A percentile compares a stretch with the other conserved stretches of the same genome.
phyloP scores from a whole-genome alignment of 2,797 vertebrate genomes.

The Bovichtus diacanthus region DNA sequence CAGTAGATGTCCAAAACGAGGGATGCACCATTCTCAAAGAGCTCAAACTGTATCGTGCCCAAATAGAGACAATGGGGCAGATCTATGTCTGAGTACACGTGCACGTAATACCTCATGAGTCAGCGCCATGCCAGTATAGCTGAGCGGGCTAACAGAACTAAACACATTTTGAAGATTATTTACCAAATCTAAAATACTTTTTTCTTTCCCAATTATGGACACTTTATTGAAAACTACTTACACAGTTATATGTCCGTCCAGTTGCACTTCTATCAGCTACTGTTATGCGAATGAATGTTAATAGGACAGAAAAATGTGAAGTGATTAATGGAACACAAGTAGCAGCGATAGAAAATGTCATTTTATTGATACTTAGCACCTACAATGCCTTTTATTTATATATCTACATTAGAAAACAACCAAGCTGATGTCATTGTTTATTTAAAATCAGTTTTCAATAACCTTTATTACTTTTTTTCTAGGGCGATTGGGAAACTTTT shows the following conservation, averaged over 20 bases:
- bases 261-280: not conserved
- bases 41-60: too few species aligned
- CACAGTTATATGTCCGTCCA: not conserved
- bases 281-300: not conserved
- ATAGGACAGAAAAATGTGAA: not conserved
- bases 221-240: not conserved
- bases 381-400: too few species aligned
- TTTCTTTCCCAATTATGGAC: not conserved
- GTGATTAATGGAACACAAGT: not conserved
- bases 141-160: too few species aligned
- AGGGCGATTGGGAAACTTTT: not conserved
- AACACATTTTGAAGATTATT: too few species aligned
- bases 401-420: too few species aligned
- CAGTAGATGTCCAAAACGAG: not conserved
- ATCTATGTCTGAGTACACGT: too few species aligned
- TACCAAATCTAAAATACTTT: not conserved
- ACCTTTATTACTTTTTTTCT: not conserved
- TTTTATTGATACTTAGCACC: too few species aligned
- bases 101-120: too few species aligned
- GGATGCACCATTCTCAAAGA: too few species aligned
- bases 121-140: too few species aligned
- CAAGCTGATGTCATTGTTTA: too few species aligned
- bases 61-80: too few species aligned
- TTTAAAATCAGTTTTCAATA: not conserved
- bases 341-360: not conserved